phyloP scores from a whole-genome alignment of 2,888 invertebrate genomes.

The Clunio marinus region DNA sequence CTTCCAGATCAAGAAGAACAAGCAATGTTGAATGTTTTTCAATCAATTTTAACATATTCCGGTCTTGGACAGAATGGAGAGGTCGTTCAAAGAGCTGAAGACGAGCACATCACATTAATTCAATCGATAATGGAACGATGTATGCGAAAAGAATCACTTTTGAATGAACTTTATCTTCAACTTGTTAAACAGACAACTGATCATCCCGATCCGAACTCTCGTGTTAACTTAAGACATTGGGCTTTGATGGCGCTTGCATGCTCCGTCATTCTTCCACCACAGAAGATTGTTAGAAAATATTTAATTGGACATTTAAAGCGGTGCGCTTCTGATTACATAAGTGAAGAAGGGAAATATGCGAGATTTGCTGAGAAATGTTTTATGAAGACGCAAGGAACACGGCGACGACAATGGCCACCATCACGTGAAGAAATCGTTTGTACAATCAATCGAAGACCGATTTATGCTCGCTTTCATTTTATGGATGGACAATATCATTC shows the following conservation, averaged over 20 bases:
- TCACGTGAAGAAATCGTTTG: slow-evolving; percentile 89
- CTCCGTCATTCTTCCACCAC: slow-evolving; percentile 80
- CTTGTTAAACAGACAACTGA: slow-evolving; percentile 92
- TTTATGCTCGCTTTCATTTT: slow-evolving; percentile 86
- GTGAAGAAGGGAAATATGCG: slow-evolving; percentile 92
- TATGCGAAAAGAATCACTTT: slow-evolving; percentile 80
- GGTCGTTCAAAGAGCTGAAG: slow-evolving; percentile 67
- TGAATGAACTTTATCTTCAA: slow-evolving; percentile 83
- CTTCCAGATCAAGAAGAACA: slow-evolving; percentile 84
- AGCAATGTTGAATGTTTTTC: slow-evolving; percentile 81
- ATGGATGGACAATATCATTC: slow-evolving; percentile 94
- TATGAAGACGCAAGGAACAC: slow-evolving; percentile 65
- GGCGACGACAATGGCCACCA: slow-evolving; percentile 83
- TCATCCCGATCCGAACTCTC: slow-evolving; percentile 81
- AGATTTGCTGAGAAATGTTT: slow-evolving; percentile 86
- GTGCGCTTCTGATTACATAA: slow-evolving; percentile 80
- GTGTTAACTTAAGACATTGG: slow-evolving; percentile 88
- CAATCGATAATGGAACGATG: slow-evolving; percentile 87
- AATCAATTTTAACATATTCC: slow-evolving; percentile 82
- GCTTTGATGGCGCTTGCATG: slow-evolving; percentile 76
- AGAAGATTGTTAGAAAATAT: slow-evolving; percentile 79
- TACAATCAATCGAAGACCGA: slow-evolving; percentile 83
- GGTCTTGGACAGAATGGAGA: slow-evolving; percentile 71
- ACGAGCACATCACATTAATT: slow-evolving; percentile 82
- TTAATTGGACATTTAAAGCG: slow-evolving; percentile 84